phyloP scores from a whole-genome alignment of 2,113 vertebrate species.

The pig (Sus scrofa) region DNA sequence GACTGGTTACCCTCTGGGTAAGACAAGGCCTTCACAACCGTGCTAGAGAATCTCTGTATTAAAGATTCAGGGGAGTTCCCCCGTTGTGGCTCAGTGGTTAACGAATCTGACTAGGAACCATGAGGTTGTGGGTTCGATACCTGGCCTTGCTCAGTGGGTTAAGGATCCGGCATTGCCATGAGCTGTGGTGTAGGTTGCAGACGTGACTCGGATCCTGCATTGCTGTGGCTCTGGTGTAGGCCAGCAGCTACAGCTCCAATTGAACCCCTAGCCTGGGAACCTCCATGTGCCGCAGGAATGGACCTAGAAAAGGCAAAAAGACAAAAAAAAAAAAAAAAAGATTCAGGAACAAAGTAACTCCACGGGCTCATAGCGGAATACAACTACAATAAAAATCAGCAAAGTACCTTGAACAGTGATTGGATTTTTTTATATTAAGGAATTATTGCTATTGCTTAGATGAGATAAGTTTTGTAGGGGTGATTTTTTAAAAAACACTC shows the following conservation, averaged over 20 bases:
- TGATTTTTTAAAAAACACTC: background rate
- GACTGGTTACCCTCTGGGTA: background rate
- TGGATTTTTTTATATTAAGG: background rate
- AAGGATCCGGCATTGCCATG: too few relatives aligned
- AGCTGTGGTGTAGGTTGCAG: too few relatives aligned
- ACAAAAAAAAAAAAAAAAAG: background rate
- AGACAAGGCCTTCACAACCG: background rate
- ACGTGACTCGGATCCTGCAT: too few relatives aligned
- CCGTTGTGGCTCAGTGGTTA: too few relatives aligned
- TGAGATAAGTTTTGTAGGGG: background rate
- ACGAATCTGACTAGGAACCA: too few relatives aligned
- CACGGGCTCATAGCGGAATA: background rate
- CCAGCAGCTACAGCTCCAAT: too few relatives aligned
- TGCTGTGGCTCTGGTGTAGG: too few relatives aligned
- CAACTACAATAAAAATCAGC: conserved; percentile 2
- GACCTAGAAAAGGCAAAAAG: too few relatives aligned
- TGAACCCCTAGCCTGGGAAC: too few relatives aligned
- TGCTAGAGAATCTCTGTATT: background rate
- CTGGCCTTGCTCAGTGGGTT: too few relatives aligned
- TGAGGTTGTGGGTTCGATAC: too few relatives aligned
- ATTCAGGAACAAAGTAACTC: background rate
- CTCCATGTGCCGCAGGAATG: too few relatives aligned
- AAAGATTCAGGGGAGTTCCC: background rate
- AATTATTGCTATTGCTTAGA: background rate
- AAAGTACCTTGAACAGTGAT: background rate